Evolutionary conservation across 2,797 vertebrate species (phyloP), one percentile per base, ranked within the genome.

Genomic region (Tarsius wallacei): DNA sequence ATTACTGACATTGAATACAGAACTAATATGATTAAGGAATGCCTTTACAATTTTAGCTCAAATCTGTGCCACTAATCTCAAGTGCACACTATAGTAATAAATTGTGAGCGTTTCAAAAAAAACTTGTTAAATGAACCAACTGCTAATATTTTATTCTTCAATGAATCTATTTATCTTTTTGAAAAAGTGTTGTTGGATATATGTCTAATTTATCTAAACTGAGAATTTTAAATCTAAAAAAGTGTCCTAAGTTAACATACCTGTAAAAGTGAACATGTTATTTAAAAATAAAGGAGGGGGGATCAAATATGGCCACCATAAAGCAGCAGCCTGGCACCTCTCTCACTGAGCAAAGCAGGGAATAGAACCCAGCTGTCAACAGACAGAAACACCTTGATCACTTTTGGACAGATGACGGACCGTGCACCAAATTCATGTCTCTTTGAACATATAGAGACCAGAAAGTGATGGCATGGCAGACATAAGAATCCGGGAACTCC

Each of bases 71-170:
- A n/a, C 49, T 33, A 33, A 91, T 73, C 57, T 96, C 71, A 7
- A 26, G 89, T 70, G 91, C 1, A 93, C 47, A 97, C 17, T 68
- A 33, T 11, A 63, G 28, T 53, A 76, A 89, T 95, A 96, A 98
- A 87, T 49, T 68, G 42, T 84, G 87, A 94, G 26, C 33, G 33
- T 55, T 66, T 49, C 57, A 68, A 76, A 94, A 83, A 94, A 97
- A 93, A 1, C 24, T 89, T 66, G 28, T 89, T 96, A 90, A 68
- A 66, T 97, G 49, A 97, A 76, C 76, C 28, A 96, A 42, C 1
- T 93, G 93, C 63, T 88, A 84, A 70, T 64, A 31, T 47, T 90
- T 98, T 57, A 96, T 77, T 90, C 64, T 84, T 80, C 92, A 84
- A 17, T 59, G 12, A 0, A 95, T 31, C 70, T 95, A 76, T 66